A percentile compares a stretch with the other conserved stretches of the same genome.
These are phyloP conservation scores for Loxodonta africana DNA, from an alignment of 2,113 vertebrate genomes.

Conservation along the genomic window DNA sequence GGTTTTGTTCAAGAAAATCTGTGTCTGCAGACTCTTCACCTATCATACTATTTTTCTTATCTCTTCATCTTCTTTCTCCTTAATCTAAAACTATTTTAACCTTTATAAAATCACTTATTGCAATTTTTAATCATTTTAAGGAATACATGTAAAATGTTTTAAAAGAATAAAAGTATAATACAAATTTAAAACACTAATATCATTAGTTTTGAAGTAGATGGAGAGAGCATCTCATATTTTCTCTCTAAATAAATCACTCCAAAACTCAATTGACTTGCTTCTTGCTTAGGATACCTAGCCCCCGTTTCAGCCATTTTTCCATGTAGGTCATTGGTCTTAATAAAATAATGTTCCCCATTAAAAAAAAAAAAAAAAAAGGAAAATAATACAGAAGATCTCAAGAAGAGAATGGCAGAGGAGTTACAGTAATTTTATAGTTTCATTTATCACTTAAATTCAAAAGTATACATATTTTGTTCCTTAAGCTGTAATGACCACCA, in stretches of 20 bases:
- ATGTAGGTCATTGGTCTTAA: background rate
- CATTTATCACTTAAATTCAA: background rate
- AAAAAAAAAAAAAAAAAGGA: slow-evolving; percentile 28
- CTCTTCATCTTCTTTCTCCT: slow-evolving; percentile 9
- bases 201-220: background rate
- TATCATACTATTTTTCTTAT: background rate
- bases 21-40: background rate
- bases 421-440: slow-evolving; percentile 1
- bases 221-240: background rate
- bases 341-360: slow-evolving; percentile 33
- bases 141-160: background rate
- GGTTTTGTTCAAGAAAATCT: background rate
- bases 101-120: slow-evolving; percentile 28
- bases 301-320: background rate
- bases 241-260: slow-evolving; percentile 16
- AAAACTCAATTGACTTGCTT: slow-evolving; percentile 40
- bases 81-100: background rate
- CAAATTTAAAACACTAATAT: background rate
- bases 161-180: slow-evolving; percentile 51
- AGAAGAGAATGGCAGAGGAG: background rate
- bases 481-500: background rate
- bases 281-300: background rate
- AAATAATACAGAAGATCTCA: background rate
- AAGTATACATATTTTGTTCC: background rate
- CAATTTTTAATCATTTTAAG: slow-evolving; percentile 42